Base-by-base conservation (phyloP, 2,113 vertebrate genomes). In the Rhinolophus ferrumequinum region DNA sequence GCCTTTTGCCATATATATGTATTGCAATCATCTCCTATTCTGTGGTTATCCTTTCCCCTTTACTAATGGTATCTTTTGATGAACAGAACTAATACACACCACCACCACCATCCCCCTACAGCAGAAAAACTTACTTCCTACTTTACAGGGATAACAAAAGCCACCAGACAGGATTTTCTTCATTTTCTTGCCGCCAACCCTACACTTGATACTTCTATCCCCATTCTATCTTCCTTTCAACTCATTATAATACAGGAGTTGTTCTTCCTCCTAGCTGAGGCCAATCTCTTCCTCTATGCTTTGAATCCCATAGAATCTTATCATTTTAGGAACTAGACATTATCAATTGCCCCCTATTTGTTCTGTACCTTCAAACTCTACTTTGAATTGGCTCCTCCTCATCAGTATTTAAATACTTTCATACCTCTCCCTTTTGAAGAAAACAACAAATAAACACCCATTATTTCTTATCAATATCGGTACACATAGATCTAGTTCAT, bases 401-500 rank as follows among this genome's bases (percentile, higher is more conserved):
- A 56, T 83, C 44, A 93, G 26, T 62, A 93, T 69, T 93, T 66
- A 89, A 70, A 8, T 38, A 76, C n/a, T 88, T 82, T 60, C 33
- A 52, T 35, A 81, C 88, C 26, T 93, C 33, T 93, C 33, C 60
- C 60, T 70, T 84, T 84, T 77, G 38, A 92, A 82, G 33, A 89
- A 95, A 95, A 77, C 30, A 88, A 41, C 41, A 79, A 69, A 56
- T 66, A 75, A 56, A 72, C 24, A 73, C 1, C 19, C 52, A 54
- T 18, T 4, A 24, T 67, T 90, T 90, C 12, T 41, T 54, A 24
- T 26, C 12, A 54, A 54, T 90, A 54, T 52, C 41, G 26, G 26
- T 38, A 67, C 21, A 54, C n/a, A 80, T 38, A 66, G 26, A 41
- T 66, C 44, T 54, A 77, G 8, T 41, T 56, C n/a, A 86, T 62